These are phyloP conservation scores for Nothobranchius kuhntae DNA, from an alignment of 2,113 vertebrate species.

Conservation along the genomic window DNA sequence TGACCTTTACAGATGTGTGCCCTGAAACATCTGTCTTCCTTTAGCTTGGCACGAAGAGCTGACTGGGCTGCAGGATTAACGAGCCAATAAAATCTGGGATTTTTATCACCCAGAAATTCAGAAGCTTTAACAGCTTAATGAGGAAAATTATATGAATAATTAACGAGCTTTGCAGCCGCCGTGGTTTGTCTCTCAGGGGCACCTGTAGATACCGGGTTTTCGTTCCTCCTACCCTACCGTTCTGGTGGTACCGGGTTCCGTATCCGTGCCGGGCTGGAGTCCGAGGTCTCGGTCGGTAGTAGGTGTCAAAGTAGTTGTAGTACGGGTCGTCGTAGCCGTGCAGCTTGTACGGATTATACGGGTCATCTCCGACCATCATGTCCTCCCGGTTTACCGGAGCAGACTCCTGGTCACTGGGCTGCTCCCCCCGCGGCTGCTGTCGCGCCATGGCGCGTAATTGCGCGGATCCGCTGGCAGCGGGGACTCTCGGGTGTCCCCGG, in stretches of 20 bases:
- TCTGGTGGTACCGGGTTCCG: constrained; percentile 87
- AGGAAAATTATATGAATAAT: too few relatives aligned
- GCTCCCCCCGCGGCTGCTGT: constrained; percentile 6
- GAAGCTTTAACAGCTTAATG: neutral
- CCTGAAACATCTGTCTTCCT: too few relatives aligned
- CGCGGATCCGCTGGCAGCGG: constrained; percentile 30
- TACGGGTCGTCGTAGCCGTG: constrained; percentile 90
- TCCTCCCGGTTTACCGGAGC: constrained; percentile 70
- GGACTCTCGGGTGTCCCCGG: constrained; percentile 50
- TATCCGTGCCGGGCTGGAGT: constrained; percentile 82
- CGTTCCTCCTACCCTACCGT: constrained; percentile 75
- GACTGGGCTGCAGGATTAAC: too few relatives aligned
- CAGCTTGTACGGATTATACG: constrained; percentile 89
- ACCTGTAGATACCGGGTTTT: too few relatives aligned
- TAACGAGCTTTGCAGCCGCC: too few relatives aligned
- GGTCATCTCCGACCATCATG: constrained; percentile 89
- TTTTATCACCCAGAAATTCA: too few relatives aligned
- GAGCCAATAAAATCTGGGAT: too few relatives aligned
- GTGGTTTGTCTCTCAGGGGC: too few relatives aligned
- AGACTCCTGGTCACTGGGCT: constrained; percentile 10
- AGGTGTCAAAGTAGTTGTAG: constrained; percentile 93
- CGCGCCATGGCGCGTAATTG: constrained; percentile 23
- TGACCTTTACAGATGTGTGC: too few relatives aligned
- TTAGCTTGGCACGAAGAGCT: too few relatives aligned
- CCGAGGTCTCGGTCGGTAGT: constrained; percentile 82